Evolutionary conservation across 2,113 vertebrate species (phyloP).

Genomic region (Pachycephala philippinensis): DNA sequence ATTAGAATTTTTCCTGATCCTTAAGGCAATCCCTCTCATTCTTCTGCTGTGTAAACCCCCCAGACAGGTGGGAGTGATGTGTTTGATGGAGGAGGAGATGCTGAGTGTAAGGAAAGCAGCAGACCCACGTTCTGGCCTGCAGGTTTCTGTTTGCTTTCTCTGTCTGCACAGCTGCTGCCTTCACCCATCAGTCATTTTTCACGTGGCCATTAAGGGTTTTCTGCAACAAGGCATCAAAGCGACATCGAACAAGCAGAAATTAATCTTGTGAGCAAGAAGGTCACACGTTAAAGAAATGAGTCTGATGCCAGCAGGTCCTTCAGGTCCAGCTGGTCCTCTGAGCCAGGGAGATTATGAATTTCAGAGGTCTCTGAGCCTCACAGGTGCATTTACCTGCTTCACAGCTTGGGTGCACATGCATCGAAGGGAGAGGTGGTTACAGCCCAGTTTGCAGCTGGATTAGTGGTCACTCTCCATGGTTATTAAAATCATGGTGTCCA

Average conservation of each 20-base stretch:
- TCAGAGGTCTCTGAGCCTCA: background rate
- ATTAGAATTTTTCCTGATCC: background rate
- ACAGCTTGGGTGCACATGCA: no score
- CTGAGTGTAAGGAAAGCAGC: background rate
- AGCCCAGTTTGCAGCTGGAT: background rate
- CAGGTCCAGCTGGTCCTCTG: background rate
- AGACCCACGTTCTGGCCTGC: fast-evolving
- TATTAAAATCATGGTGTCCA: background rate
- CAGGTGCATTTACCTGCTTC: background rate
- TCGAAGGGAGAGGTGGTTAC: background rate
- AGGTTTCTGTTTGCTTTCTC: conserved; percentile 5
- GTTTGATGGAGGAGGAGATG: background rate
- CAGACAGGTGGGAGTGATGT: background rate
- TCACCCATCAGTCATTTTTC: background rate
- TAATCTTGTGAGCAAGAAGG: background rate
- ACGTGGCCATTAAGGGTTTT: background rate
- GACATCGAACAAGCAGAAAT: background rate
- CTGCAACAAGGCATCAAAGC: background rate
- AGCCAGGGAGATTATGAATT: background rate
- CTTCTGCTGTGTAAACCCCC: background rate
- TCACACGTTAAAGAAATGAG: background rate
- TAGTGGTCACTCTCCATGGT: background rate
- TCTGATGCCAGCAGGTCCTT: background rate
- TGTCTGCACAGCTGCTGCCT: background rate
- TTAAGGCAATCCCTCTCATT: background rate